These are phyloP conservation scores for Ctenoplectra terminalis DNA, from an alignment of 1,140 invertebrate genomes.

Conservation along the genomic window DNA sequence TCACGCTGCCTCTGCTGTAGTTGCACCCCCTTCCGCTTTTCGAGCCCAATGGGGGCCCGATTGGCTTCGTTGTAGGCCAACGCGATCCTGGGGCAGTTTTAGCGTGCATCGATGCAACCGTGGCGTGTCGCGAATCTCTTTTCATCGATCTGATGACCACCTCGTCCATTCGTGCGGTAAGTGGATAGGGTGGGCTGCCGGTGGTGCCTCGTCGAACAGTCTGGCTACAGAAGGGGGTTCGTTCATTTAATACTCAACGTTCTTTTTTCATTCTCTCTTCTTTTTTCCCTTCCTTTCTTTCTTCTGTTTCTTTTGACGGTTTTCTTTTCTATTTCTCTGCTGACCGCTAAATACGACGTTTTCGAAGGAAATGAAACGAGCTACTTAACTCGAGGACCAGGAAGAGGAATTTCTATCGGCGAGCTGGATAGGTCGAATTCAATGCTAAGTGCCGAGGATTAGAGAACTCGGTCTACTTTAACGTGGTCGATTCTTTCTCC, in stretches of 20 bases:
- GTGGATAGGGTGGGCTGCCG: constrained; percentile 69
- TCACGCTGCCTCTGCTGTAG: constrained; percentile 34
- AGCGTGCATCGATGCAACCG: constrained; percentile 40
- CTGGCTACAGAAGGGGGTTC: constrained; percentile 27
- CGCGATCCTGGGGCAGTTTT: constrained; percentile 42
- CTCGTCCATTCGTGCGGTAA: constrained; percentile 72
- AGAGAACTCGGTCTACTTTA: neutral
- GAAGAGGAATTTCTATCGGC: no score
- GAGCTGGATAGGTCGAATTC: neutral
- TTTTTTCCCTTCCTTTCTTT: neutral
- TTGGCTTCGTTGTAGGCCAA: constrained; percentile 48
- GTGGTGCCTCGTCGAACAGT: constrained; percentile 37
- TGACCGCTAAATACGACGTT: constrained; percentile 4
- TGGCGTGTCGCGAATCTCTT: constrained; percentile 78
- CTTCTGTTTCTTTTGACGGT: neutral
- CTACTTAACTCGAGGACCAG: neutral
- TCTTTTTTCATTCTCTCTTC: neutral
- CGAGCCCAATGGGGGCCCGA: neutral
- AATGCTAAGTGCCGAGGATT: neutral
- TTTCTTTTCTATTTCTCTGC: neutral
- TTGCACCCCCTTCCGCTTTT: constrained; percentile 11
- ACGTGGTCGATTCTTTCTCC: neutral
- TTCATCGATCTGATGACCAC: constrained; percentile 80
- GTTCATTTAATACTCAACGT: constrained; percentile 64
- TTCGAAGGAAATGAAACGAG: neutral